These are phyloP conservation scores for Andinoacara biseriatus DNA, from an alignment of 2,113 vertebrate species.

Conservation along the genomic window DNA sequence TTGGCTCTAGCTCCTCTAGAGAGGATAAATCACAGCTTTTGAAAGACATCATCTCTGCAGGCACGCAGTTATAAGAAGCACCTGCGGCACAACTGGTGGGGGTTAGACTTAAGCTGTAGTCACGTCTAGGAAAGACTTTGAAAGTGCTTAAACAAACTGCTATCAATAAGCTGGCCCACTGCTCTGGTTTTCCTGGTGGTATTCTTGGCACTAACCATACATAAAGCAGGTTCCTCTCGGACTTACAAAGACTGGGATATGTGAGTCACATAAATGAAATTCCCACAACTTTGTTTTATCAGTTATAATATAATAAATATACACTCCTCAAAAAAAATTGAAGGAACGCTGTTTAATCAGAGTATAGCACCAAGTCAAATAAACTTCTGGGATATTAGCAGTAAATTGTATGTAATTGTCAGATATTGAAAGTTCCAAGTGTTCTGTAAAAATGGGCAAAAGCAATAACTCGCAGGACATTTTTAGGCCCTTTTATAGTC, in stretches of 20 bases:
- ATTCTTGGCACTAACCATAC: background rate
- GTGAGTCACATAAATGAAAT: conserved; percentile 1
- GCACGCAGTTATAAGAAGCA: conserved; percentile 16
- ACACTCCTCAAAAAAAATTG: no score
- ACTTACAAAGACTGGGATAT: background rate
- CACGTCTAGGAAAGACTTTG: conserved; percentile 8
- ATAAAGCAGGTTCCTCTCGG: background rate
- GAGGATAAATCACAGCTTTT: conserved; percentile 45
- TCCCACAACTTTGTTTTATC: background rate
- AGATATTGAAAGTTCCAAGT: no score
- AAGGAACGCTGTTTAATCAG: no score
- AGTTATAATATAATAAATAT: conserved; percentile 5
- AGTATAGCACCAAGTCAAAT: no score
- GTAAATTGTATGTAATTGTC: no score
- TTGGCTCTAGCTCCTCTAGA: conserved; percentile 21
- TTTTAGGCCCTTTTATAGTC: no score
- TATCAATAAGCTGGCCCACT: conserved; percentile 4
- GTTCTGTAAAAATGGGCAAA: no score
- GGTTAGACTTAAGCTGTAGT: conserved; percentile 26
- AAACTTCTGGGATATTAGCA: no score
- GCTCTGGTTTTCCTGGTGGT: background rate
- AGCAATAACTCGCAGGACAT: no score
- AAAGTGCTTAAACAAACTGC: conserved; percentile 29
- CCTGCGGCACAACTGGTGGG: conserved; percentile 20
- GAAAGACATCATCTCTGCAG: conserved; percentile 39